Evolutionary conservation across 2,888 invertebrate genomes (phyloP), one percentile per base, ranked within the genome.

Genomic region (Lasioglossum malachurum): DNA sequence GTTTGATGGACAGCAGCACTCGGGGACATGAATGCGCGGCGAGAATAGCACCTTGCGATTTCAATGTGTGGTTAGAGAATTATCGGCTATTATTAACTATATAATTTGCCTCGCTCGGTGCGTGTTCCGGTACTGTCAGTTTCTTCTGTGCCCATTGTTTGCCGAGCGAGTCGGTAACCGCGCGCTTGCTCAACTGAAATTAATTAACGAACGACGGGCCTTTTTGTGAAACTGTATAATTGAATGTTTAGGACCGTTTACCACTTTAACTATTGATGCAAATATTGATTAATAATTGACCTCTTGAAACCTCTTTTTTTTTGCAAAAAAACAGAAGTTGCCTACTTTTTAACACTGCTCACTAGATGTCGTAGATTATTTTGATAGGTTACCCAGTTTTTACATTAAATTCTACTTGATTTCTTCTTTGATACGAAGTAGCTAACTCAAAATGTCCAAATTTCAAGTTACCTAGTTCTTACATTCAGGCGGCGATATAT

Each of bases 21-120:
- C 67, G 10, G 19, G 8, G 38, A 67, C 67, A 8, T 8, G 67
- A 31, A 67, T 64, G 64, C 64, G 64, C 64, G 16, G 16, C 27
- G 64, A 64, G 27, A 31, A 16, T 31, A 31, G 31, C 64, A 16
- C 64, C 12, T 60, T n/a, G 64, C 31, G 31, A 64, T 64, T 64
- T 64, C 64, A 64, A 64, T 64, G 64, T 31, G 31, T 64, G 64
- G 31, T 16, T 31, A 31, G 31, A 64, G 16, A 27, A 64, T 64
- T 64, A 64, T 27, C 64, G 64, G 64, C 16, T 64, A 64, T 64
- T 31, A 64, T 64, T 31, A 31, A 64, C 64, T 16, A 64, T 64
- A 64, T 64, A 64, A 64, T 27, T 27, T 27, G 16, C 27, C 4
- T 64, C 31, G 31, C 31, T 16, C 31, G 16, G 14, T 31, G 64